These are phyloP conservation scores for Lipophrys pholis DNA, from an alignment of 2,113 vertebrate species.

Conservation along the genomic window DNA sequence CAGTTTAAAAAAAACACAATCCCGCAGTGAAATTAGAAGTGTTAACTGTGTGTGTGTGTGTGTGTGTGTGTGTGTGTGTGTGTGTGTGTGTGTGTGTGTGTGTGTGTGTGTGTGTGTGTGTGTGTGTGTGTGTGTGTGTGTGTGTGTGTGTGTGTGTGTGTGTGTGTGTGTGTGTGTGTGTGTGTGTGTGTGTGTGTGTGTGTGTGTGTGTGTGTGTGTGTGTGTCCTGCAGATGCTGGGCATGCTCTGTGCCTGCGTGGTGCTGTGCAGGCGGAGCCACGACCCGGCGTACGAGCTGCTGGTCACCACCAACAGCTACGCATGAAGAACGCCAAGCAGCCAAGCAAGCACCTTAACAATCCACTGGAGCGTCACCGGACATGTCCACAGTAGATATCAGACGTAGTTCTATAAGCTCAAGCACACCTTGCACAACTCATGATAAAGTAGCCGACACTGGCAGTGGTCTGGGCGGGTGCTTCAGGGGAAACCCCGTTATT, in stretches of 20 bases:
- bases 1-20: too few species aligned
- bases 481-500: slow-evolving; percentile 70
- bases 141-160: too few species aligned
- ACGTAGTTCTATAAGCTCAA: slow-evolving; percentile 78
- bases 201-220: too few species aligned
- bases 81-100: too few species aligned
- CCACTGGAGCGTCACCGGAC: slow-evolving; percentile 55
- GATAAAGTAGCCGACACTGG: slow-evolving; percentile 80
- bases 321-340: slow-evolving; percentile 78
- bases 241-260: slow-evolving; percentile 96
- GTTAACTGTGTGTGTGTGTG: too few species aligned
- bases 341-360: slow-evolving; percentile 20
- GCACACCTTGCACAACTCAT: slow-evolving; percentile 81
- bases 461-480: slow-evolving; percentile 65
- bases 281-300: slow-evolving; percentile 97
- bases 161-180: too few species aligned
- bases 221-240: slow-evolving; percentile 92
- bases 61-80: too few species aligned
- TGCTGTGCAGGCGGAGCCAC: slow-evolving; percentile 93
- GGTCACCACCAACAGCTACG: slow-evolving; percentile 93
- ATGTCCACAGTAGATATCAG: slow-evolving; percentile 76
- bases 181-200: too few species aligned
- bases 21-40: too few species aligned
- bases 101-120: slow-evolving; percentile 46
- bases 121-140: too few species aligned